phyloP scores from a whole-genome alignment of 2,113 vertebrate species.

The Phalacrocorax carbo region DNA sequence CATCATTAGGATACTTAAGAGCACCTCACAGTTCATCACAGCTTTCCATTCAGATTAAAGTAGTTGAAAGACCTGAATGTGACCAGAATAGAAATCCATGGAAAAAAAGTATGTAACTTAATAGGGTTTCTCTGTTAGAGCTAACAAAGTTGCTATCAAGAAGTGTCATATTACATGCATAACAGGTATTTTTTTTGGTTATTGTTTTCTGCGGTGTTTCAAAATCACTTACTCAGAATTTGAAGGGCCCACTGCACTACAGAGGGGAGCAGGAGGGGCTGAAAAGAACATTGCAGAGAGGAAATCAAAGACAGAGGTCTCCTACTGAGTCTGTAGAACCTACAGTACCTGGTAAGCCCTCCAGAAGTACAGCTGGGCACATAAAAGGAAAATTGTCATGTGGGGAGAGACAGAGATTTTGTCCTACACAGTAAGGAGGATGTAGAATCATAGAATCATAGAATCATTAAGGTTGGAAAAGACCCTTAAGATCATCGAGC shows the following conservation, averaged over 20 bases:
- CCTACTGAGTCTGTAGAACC: neutral
- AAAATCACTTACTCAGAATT: neutral
- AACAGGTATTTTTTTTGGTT: neutral
- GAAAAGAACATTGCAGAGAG: neutral
- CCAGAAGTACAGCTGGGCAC: neutral
- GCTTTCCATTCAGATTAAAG: neutral
- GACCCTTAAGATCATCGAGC: too few relatives aligned
- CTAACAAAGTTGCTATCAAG: neutral
- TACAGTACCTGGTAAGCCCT: neutral
- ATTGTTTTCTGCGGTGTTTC: neutral
- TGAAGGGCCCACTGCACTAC: neutral
- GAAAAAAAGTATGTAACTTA: neutral
- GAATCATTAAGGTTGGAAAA: too few relatives aligned
- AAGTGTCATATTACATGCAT: neutral
- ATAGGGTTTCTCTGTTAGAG: neutral
- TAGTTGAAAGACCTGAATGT: neutral
- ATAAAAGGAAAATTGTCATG: neutral
- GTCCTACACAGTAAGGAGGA: neutral
- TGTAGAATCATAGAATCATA: too few relatives aligned
- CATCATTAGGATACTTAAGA: neutral
- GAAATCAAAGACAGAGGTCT: neutral
- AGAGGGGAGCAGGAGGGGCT: neutral
- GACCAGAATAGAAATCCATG: neutral
- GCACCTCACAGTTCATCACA: neutral
- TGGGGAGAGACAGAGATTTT: neutral